These are phyloP conservation scores for Megalurothrips usitatus DNA, from an alignment of 2,888 invertebrate genomes.

Conservation along the genomic window DNA sequence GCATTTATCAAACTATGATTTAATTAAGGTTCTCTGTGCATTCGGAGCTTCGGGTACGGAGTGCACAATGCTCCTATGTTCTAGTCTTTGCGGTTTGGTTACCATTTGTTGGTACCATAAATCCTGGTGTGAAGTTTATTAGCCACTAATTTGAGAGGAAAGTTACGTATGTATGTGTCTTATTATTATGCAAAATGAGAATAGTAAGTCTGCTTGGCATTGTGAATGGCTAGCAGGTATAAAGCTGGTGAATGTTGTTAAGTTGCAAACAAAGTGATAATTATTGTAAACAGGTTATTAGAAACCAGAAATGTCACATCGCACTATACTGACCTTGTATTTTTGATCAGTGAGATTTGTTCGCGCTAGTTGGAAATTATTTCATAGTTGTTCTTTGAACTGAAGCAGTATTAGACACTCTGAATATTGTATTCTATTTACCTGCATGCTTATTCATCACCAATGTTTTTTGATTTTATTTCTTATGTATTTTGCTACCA, in stretches of 20 bases:
- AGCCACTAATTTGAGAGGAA: not conserved
- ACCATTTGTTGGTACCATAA: not conserved
- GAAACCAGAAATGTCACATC: not conserved
- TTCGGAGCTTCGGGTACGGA: slow-evolving; percentile 19
- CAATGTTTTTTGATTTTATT: too few relatives aligned
- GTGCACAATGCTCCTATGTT: slow-evolving; percentile 20
- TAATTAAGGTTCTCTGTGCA: not conserved
- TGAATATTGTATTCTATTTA: not conserved
- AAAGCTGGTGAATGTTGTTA: slow-evolving; percentile 8
- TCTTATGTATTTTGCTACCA: too few relatives aligned
- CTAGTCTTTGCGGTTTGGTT: slow-evolving; percentile 22
- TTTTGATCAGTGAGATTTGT: not conserved
- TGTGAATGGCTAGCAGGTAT: not conserved
- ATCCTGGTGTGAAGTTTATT: slow-evolving; percentile 5
- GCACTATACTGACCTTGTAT: not conserved
- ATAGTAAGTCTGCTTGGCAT: not conserved
- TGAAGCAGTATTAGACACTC: not conserved
- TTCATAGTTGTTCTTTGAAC: not conserved
- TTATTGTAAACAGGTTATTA: slow-evolving; percentile 7
- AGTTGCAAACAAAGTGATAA: slow-evolving; percentile 20
- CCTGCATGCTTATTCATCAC: too few relatives aligned
- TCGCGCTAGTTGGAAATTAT: not conserved
- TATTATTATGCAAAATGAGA: not conserved
- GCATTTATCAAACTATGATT: slow-evolving; percentile 9
- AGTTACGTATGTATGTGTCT: not conserved